Conservation (phyloP, 2,113 vertebrate species). For the Notothenia coriiceps region DNA sequence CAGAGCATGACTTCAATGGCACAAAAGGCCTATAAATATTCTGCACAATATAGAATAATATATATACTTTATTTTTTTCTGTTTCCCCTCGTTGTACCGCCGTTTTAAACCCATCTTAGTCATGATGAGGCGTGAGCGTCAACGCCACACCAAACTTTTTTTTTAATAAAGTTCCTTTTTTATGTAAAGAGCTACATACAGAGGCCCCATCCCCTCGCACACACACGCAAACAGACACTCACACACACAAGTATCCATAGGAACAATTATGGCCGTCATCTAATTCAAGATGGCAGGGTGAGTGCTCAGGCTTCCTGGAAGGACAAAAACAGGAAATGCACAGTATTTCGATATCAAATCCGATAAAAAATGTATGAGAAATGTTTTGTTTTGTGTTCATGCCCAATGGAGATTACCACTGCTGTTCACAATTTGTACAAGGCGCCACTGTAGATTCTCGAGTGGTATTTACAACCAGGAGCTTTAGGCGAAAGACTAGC, state of each 20-base stretch:
- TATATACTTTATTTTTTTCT: constrained; percentile 63
- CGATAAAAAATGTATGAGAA: constrained; percentile 12
- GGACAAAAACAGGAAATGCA: constrained; percentile 9
- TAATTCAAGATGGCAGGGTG: constrained; percentile 74
- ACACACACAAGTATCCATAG: constrained; percentile 64
- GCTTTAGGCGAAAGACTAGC: constrained; percentile 58
- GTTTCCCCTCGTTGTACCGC: constrained; percentile 31
- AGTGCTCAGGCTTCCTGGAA: constrained; percentile 66
- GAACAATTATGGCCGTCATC: constrained; percentile 77
- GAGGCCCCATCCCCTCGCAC: constrained; percentile 41
- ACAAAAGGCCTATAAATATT: constrained; percentile 86
- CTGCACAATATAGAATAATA: constrained; percentile 86
- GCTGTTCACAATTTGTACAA: constrained; percentile 30
- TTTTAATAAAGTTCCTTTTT: constrained; percentile 51
- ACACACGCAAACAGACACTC: constrained; percentile 1
- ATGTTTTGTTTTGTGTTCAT: background rate
- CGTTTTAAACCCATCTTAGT: constrained; percentile 38
- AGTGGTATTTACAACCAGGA: constrained; percentile 63
- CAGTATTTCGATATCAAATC: constrained; percentile 31
- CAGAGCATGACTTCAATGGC: constrained; percentile 78
- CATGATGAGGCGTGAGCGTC: constrained; percentile 37
- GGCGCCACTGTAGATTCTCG: constrained; percentile 1
- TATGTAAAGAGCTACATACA: constrained; percentile 79
- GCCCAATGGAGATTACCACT: constrained; percentile 27
- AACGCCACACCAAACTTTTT: constrained; percentile 37